phyloP scores from a whole-genome alignment of 2,797 vertebrate species.

The Geotrypetes seraphini region DNA sequence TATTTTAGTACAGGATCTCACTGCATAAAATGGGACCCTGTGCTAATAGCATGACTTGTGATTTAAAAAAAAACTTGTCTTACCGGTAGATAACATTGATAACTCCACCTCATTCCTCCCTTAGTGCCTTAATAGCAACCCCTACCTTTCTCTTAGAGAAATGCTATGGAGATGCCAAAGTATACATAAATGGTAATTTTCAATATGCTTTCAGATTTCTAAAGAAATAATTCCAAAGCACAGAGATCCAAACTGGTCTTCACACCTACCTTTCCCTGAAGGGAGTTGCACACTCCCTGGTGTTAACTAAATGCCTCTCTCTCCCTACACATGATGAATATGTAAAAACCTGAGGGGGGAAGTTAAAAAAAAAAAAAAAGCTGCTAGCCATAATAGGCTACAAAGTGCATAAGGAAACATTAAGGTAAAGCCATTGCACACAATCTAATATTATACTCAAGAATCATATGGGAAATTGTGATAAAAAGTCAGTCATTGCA shows the following conservation, averaged over 20 bases:
- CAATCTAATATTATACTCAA: conserved; percentile 20
- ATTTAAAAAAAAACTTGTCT: too few species aligned
- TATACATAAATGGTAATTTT: background rate
- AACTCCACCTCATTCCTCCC: too few species aligned
- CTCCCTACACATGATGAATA: conserved; percentile 26
- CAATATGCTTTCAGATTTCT: conserved; percentile 1
- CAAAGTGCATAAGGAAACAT: conserved; percentile 71
- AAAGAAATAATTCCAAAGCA: conserved; percentile 6
- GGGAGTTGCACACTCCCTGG: too few species aligned
- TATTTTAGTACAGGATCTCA: too few species aligned
- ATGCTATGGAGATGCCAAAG: background rate
- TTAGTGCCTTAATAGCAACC: too few species aligned
- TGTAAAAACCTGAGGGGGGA: conserved; percentile 33
- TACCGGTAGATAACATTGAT: too few species aligned
- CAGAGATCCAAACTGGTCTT: background rate
- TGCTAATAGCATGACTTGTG: too few species aligned
- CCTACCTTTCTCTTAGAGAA: too few species aligned
- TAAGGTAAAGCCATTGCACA: conserved; percentile 60
- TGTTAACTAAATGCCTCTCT: conserved; percentile 37
- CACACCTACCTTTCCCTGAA: too few species aligned
- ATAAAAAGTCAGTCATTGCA: conserved; percentile 13
- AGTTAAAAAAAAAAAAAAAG: too few species aligned
- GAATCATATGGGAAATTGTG: conserved; percentile 20
- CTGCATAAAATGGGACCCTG: too few species aligned
- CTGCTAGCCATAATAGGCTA: conserved; percentile 59